These are phyloP conservation scores for Clupea harengus DNA, from an alignment of 2,113 vertebrate genomes.

Conservation along the genomic window DNA sequence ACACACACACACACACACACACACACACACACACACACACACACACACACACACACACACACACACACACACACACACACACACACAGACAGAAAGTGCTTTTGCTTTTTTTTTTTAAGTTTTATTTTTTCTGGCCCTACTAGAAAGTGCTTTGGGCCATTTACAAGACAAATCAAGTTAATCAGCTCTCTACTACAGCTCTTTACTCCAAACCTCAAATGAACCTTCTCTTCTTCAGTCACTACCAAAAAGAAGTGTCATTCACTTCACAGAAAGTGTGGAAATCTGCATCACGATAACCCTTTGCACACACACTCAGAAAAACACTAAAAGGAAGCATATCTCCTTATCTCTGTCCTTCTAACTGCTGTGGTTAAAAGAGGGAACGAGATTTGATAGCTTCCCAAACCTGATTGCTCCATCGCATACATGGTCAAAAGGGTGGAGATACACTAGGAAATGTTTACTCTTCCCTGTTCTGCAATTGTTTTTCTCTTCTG, in stretches of 20 bases:
- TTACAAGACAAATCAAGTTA: slow-evolving; percentile 22
- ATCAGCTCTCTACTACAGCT: slow-evolving; percentile 8
- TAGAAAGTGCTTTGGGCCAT: slow-evolving; percentile 3
- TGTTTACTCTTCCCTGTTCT: neutral
- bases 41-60: no score
- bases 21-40: no score
- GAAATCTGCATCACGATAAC: neutral
- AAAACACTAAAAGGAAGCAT: no score
- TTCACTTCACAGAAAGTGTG: neutral
- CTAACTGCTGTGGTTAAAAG: neutral
- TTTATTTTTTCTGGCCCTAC: neutral
- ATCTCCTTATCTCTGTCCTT: neutral
- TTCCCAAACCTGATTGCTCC: neutral
- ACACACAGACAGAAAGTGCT: neutral
- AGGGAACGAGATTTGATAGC: neutral
- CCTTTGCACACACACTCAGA: neutral
- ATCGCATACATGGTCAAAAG: neutral
- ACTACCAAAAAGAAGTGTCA: neutral
- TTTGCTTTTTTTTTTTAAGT: neutral
- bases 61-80: neutral
- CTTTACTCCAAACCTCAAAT: neutral
- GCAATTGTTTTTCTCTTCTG: neutral
- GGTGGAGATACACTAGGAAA: neutral
- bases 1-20: no score
- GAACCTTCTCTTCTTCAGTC: neutral